Conservation (phyloP, 2,888 invertebrate species). For the Cheiracanthium punctorium region DNA sequence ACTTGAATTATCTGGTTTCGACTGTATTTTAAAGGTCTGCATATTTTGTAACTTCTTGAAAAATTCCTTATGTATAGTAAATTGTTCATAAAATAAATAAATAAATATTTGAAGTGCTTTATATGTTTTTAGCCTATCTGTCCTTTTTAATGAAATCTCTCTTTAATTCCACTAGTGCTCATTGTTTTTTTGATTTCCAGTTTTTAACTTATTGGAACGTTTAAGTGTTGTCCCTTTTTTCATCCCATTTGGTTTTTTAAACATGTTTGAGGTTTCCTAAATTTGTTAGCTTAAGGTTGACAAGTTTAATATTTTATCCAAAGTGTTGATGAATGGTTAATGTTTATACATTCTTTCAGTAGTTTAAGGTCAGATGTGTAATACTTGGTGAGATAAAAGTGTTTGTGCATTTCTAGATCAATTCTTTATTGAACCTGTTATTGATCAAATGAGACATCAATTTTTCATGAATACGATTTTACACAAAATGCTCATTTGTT, state of each 20-base stretch:
- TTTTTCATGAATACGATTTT: neutral
- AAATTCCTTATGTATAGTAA: no score
- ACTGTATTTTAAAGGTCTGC: no score
- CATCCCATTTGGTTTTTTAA: neutral
- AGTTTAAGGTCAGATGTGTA: neutral
- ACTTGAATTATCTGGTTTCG: no score
- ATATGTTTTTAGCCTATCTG: no score
- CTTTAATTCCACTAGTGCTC: neutral
- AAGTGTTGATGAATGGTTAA: slow-evolving; percentile 13
- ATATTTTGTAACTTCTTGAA: no score
- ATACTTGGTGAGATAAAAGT: slow-evolving; percentile 9
- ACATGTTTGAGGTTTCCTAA: neutral
- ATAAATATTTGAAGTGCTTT: no score
- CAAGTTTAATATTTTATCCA: slow-evolving; percentile 2
- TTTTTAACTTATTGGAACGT: neutral
- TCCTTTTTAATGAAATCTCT: no score
- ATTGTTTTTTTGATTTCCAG: neutral
- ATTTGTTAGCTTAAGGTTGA: slow-evolving; percentile 13
- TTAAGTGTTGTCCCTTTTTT: neutral
- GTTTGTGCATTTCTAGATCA: neutral
- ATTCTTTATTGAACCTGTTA: neutral
- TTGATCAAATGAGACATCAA: neutral
- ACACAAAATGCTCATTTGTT: no score
- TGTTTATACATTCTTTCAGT: slow-evolving; percentile 8
- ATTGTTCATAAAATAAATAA: no score